Evolutionary conservation across 2,113 vertebrate species (phyloP).

Genomic region (Lasiurus borealis): DNA sequence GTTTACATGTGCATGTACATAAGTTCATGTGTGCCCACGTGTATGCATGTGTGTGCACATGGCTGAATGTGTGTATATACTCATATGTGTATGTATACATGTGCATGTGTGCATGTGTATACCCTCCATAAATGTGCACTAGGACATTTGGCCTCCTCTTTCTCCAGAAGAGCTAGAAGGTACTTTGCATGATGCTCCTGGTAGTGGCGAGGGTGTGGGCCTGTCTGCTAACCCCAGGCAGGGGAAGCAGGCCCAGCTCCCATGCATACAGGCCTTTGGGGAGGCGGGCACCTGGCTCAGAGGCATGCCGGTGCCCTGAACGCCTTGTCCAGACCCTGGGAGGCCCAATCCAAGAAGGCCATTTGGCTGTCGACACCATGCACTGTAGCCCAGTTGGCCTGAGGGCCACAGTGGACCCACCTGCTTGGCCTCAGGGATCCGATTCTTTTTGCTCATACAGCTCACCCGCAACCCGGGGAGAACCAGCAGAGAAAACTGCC

Average conservation of each 20-base stretch:
- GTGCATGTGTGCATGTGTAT: rapidly evolving
- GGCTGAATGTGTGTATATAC: too few species aligned
- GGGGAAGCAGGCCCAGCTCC: background rate
- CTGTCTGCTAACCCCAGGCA: background rate
- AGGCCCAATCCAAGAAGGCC: background rate
- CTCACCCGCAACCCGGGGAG: slow-evolving; percentile 32
- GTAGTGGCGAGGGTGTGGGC: background rate
- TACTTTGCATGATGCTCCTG: background rate
- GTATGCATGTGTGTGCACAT: rapidly evolving
- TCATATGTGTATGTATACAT: background rate
- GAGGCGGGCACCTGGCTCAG: background rate
- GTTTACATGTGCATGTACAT: rapidly evolving
- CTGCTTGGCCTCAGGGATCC: rapidly evolving
- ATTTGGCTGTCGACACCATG: rapidly evolving
- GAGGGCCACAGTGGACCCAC: rapidly evolving
- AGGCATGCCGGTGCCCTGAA: too few species aligned
- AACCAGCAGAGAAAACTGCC: slow-evolving; percentile 32
- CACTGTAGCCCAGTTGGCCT: rapidly evolving
- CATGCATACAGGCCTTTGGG: too few species aligned
- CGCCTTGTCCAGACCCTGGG: background rate
- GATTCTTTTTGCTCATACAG: background rate
- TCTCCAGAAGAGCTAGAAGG: background rate
- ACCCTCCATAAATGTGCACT: rapidly evolving
- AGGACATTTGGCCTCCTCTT: background rate
- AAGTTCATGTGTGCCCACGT: rapidly evolving